Evolutionary conservation across 2,113 vertebrate species (phyloP), one percentile per base, ranked within the genome.

Genomic region (Pterophyllum scalare): DNA sequence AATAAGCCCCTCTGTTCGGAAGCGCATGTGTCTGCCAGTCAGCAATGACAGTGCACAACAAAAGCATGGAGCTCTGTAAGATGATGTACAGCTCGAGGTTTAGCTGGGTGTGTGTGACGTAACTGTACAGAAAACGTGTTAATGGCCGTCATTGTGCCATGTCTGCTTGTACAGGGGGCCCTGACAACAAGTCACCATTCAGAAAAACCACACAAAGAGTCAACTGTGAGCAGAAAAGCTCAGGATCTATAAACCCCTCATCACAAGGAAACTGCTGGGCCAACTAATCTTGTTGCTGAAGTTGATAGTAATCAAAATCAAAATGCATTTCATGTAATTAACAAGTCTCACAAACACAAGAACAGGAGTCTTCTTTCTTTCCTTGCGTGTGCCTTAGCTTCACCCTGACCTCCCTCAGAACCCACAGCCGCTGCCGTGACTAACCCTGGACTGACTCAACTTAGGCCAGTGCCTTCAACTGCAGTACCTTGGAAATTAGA

Each of bases 101-200:
- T 56, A 40, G 19, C 70, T 40, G 70, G 59, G n/a, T 67, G 20
- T 12, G 54, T 24, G 24, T 79, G 75, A 83, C 17, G 38, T 22
- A 83, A 43, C 54, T 6, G 24, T 17, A 56, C 22, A 57, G 64
- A 43, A 43, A 79, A 40, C 57, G 62, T 12, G 33, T 79, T 75
- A 84, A 91, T 89, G 90, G 86, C 12, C 0, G 40, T 85, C 86
- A 88, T 90, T 93, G 92, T 93, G 74, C 85, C 17, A 6, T 76
- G 87, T 80, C 33, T 84, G 59, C 79, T 84, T 59, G 20, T 33
- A 52, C 84, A 15, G 58, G 52, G 24, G 56, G 76, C 56, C 31
- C 76, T 9, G 13, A 64, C 80, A 65, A 80, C 84, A 86, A 70
- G 74, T 35, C 88, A 74, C 74, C 84, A 83, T 59, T 85, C 67